Base-by-base conservation (phyloP, 2,797 vertebrate species). In the Psittacula derbiana region DNA sequence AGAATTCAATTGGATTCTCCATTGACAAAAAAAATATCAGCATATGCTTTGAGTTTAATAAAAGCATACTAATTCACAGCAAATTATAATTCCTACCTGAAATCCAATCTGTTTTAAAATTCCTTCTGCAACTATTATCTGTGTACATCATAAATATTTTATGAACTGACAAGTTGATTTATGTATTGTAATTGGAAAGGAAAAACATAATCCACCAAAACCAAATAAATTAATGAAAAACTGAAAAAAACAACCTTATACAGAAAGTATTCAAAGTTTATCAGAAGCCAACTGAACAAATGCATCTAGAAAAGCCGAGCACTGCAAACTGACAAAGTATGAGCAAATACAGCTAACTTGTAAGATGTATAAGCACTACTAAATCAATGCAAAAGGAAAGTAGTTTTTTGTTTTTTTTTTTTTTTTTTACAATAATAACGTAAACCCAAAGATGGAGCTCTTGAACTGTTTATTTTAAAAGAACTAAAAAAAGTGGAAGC, bases 371-470 rank as follows among this genome's bases (percentile, higher is more conserved):
- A 52, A 8, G 44, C 52, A 57, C 12, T 75, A 74, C 16, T 46
- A 44, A 27, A 66, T 28, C 33, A 28, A 47, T 46, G 19, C 4
- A 90, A 50, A 81, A 87, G 23, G 19, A 15, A 28, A 78, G 16
- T 30, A 66, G 6, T 30, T 8, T n/a, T 20, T 7, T 36, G 36
- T 43, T 12, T 19, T 12, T 36, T 16, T 8, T 57, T 47, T 47
- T 24, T 25, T 49, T 75, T 91, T 91, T 72, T 57, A 89, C 86
- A 83, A 1, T 93, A 88, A 75, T 69, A 86, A 16, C 24, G 86
- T 88, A 75, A 78, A 55, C 92, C 92, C 27, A 0, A 95, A 96
- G 96, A 81, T 96, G 96, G 95, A 95, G 94, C 94, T 95, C 86
- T 96, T 92, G 80, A 93, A 89, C 87, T 70, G 50, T 52, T 91